Conservation (phyloP, 2,888 invertebrate species). For the Rhimphoctona megacephalus region DNA sequence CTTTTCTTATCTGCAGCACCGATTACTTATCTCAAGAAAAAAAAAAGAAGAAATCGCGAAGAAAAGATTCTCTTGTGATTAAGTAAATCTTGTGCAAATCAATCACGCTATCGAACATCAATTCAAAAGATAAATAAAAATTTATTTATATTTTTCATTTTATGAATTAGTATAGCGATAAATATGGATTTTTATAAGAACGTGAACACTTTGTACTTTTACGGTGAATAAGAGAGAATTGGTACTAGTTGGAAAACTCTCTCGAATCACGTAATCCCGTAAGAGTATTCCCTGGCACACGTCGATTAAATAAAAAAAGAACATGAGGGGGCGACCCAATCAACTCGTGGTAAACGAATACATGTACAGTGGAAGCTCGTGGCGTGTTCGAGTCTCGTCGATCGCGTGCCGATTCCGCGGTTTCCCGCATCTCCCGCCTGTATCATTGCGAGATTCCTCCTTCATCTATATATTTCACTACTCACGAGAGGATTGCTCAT, state of each 20-base stretch:
- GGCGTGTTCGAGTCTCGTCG: constrained; percentile 50
- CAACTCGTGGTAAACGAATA: constrained; percentile 29
- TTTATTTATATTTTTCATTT: neutral
- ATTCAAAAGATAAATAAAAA: neutral
- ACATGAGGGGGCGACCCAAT: constrained; percentile 21
- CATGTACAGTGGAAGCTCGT: constrained; percentile 14
- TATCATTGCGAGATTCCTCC: constrained; percentile 46
- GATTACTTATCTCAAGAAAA: constrained; percentile 24
- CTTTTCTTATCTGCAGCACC: neutral
- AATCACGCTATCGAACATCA: neutral
- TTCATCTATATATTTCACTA: neutral
- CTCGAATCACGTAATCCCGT: constrained; percentile 55
- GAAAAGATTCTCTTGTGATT: neutral
- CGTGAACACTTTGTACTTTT: neutral
- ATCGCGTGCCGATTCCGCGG: constrained; percentile 68
- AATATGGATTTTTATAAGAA: neutral
- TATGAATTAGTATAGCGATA: neutral
- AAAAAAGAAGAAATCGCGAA: neutral
- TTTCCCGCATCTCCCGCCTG: constrained; percentile 60
- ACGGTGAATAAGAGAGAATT: constrained; percentile 12
- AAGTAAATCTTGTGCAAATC: neutral
- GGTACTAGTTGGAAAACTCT: constrained; percentile 56
- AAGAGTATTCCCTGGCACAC: constrained; percentile 21
- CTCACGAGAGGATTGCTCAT: constrained; percentile 13
- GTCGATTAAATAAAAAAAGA: constrained; percentile 37